A percentile compares a stretch with the other conserved stretches of the same genome.
phyloP scores from a whole-genome alignment of 2,797 vertebrate genomes.

The Sebastiscus albofasciatus region DNA sequence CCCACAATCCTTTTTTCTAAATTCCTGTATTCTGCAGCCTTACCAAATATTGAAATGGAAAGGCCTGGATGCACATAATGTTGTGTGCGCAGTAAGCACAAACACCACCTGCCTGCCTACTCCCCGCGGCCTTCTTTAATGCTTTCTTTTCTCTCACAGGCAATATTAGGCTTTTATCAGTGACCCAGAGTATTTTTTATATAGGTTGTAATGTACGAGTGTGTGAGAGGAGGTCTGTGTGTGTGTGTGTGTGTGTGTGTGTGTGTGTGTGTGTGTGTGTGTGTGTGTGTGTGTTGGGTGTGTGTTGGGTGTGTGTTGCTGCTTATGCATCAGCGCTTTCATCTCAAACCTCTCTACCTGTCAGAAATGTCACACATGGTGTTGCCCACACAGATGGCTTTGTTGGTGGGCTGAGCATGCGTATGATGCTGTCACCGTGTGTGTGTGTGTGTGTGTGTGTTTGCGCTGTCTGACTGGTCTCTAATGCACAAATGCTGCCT shows the following conservation, averaged over 20 bases:
- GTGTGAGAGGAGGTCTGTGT: constrained; percentile 4
- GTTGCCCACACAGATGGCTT: constrained; percentile 53
- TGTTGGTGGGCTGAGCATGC: constrained; percentile 46
- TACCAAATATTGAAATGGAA: constrained; percentile 13
- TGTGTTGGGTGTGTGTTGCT: neutral
- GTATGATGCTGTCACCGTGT: constrained; percentile 19
- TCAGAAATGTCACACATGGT: constrained; percentile 61
- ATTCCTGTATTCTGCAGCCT: constrained; percentile 24
- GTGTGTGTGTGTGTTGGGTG: too few relatives aligned
- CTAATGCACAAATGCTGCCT: constrained; percentile 42
- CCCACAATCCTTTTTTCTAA: constrained; percentile 11
- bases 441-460: neutral
- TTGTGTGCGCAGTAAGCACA: constrained; percentile 30
- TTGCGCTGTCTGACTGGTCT: constrained; percentile 24
- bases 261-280: too few relatives aligned
- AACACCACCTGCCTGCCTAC: constrained; percentile 33
- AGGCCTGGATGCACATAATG: constrained; percentile 19
- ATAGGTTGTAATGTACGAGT: constrained; percentile 22
- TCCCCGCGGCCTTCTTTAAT: constrained; percentile 18
- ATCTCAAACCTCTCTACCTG: constrained; percentile 47
- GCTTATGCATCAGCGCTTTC: constrained; percentile 19
- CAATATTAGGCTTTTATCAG: constrained; percentile 43
- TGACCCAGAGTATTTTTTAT: constrained; percentile 30
- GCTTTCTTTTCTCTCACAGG: constrained; percentile 33
- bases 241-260: neutral